phyloP scores from a whole-genome alignment of 2,888 invertebrate species.

The Diaprepes abbreviatus region DNA sequence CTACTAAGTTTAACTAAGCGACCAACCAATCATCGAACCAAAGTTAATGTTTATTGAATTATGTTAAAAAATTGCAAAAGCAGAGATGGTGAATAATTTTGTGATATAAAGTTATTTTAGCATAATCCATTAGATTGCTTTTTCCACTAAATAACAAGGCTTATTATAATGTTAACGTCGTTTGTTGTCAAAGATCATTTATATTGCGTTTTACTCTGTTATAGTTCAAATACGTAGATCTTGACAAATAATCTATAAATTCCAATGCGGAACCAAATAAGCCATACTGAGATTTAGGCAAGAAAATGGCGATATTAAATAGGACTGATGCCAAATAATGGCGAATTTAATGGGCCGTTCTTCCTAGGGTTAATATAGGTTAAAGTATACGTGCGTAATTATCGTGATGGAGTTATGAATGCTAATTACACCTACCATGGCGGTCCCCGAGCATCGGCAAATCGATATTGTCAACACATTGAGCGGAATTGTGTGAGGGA shows the following conservation, averaged over 20 bases:
- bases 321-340: conserved; percentile 27
- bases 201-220: too few species aligned
- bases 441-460: conserved; percentile 14
- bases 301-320: conserved; percentile 26
- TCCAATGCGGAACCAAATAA: conserved; percentile 16
- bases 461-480: conserved; percentile 33
- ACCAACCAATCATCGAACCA: too few species aligned
- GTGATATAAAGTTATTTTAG: too few species aligned
- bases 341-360: conserved; percentile 37
- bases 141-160: too few species aligned
- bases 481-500: conserved; percentile 18
- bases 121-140: too few species aligned
- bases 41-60: background rate
- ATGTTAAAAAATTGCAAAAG: too few species aligned
- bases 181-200: too few species aligned
- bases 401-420: conserved; percentile 38
- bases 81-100: too few species aligned
- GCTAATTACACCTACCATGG: conserved; percentile 33
- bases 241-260: conserved; percentile 2
- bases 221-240: background rate
- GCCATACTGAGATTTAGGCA: conserved; percentile 1
- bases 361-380: conserved; percentile 39
- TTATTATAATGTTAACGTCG: too few species aligned
- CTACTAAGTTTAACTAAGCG: too few species aligned
- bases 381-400: conserved; percentile 42